Evolutionary conservation across 2,113 vertebrate genomes (phyloP).

Genomic region (Gobiocypris rarus): DNA sequence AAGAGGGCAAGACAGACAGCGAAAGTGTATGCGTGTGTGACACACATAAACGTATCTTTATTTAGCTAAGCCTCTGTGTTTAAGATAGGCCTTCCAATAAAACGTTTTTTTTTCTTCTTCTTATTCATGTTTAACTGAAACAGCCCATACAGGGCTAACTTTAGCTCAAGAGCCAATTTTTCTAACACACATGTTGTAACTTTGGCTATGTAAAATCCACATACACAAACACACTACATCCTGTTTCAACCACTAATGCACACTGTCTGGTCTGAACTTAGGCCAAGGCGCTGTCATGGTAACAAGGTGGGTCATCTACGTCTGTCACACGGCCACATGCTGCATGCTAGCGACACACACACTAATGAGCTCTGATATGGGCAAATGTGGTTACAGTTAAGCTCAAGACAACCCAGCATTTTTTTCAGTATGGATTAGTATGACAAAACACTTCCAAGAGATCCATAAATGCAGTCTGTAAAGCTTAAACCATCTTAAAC

Average conservation of each 20-base stretch:
- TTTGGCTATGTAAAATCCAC: constrained; percentile 34
- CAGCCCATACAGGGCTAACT: constrained; percentile 53
- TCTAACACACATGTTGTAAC: constrained; percentile 32
- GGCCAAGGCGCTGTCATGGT: constrained; percentile 49
- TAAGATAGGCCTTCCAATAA: constrained; percentile 51
- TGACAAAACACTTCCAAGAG: neutral
- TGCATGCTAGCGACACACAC: constrained; percentile 16
- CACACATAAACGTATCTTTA: constrained; percentile 23
- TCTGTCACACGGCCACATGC: constrained; percentile 8
- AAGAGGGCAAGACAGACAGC: neutral
- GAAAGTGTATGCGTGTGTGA: constrained; percentile 33
- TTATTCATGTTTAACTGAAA: constrained; percentile 59
- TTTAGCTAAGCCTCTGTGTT: constrained; percentile 34
- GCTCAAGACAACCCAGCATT: constrained; percentile 38
- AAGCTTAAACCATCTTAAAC: neutral
- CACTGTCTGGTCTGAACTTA: constrained; percentile 56
- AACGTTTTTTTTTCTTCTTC: constrained; percentile 55
- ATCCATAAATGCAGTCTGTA: neutral
- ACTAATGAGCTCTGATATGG: constrained; percentile 4
- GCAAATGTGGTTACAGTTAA: constrained; percentile 39
- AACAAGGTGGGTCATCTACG: constrained; percentile 15
- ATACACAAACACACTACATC: constrained; percentile 34
- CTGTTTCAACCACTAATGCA: constrained; percentile 30
- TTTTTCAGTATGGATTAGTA: constrained; percentile 24
- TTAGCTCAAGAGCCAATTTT: constrained; percentile 30